Conservation (phyloP, 2,797 vertebrate genomes). For the Avahi laniger region DNA sequence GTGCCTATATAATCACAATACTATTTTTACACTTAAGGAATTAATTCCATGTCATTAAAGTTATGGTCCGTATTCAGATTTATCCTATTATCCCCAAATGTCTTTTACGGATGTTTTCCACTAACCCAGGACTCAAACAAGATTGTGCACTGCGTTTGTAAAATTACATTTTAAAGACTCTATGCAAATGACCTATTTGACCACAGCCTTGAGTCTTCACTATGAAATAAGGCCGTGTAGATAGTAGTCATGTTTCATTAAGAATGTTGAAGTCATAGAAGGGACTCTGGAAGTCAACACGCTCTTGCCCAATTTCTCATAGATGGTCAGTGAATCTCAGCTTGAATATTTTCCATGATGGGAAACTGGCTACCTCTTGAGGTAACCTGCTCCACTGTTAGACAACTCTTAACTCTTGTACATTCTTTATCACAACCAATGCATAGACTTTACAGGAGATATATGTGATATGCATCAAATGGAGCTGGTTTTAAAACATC, state of each 20-base stretch:
- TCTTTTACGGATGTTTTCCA: neutral
- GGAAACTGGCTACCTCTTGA: neutral
- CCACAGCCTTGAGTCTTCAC: neutral
- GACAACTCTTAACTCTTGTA: neutral
- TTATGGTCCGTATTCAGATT: neutral
- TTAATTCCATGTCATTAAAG: neutral
- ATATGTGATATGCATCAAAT: neutral
- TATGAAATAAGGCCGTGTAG: neutral
- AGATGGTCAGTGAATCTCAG: neutral
- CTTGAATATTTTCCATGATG: neutral
- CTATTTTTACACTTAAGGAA: neutral
- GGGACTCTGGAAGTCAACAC: neutral
- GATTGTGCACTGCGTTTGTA: neutral
- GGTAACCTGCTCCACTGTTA: neutral
- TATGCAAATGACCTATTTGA: neutral
- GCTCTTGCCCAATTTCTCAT: neutral
- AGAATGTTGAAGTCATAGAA: neutral
- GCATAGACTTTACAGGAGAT: neutral
- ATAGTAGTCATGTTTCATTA: neutral
- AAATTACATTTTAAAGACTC: slow-evolving; percentile 15
- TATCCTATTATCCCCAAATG: neutral
- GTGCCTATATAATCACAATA: neutral
- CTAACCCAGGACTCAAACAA: neutral
- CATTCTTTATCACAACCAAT: neutral
- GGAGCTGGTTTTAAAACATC: neutral